Conservation (phyloP, 2,113 vertebrate species). For the Podarcis cretensis region DNA sequence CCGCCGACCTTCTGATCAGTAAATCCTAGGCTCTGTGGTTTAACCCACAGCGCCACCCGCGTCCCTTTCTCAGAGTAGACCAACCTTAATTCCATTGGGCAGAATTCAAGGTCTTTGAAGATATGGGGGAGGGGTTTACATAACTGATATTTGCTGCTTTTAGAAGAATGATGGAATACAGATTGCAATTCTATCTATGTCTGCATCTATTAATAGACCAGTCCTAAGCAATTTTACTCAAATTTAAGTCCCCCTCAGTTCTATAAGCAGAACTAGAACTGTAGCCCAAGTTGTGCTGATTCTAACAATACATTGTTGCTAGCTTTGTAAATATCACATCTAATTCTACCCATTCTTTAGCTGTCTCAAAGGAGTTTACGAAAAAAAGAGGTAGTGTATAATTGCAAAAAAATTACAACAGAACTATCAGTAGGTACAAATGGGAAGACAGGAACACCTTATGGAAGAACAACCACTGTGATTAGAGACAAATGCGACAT, state of each 20-base stretch:
- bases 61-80: too few relatives aligned
- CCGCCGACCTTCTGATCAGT: too few relatives aligned
- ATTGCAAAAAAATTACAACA: background rate
- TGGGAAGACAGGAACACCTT: constrained; percentile 4
- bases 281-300: background rate
- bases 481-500: constrained; percentile 47
- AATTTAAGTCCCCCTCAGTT: background rate
- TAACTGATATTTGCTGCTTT: background rate
- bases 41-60: too few relatives aligned
- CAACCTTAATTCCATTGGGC: background rate
- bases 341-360: background rate
- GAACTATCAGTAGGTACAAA: constrained; percentile 49
- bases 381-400: constrained; percentile 28
- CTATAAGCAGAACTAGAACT: background rate
- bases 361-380: background rate
- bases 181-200: background rate
- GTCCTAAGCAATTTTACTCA: background rate
- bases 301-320: background rate
- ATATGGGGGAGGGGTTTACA: too few relatives aligned
- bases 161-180: background rate
- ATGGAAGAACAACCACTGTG: constrained; percentile 31
- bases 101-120: background rate
- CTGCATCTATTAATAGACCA: background rate
- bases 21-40: too few relatives aligned
- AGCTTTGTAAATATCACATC: background rate